Conservation (phyloP, 2,113 vertebrate species). For the Limanda limanda region DNA sequence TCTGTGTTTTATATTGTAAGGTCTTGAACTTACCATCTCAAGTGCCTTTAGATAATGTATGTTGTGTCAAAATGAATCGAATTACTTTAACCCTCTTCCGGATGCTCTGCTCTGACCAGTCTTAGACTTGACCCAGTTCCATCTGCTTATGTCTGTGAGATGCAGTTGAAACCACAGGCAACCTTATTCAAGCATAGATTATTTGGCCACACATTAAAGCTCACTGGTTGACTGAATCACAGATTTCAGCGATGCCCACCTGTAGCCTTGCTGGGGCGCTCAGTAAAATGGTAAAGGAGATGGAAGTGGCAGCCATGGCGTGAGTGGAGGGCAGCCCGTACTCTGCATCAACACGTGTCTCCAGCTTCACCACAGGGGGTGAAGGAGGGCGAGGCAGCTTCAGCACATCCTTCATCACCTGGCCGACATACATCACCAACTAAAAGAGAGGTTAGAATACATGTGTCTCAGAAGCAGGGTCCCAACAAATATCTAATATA, state of each 20-base stretch:
- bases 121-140: too few relatives aligned
- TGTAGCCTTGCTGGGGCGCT: slow-evolving; percentile 87
- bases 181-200: too few relatives aligned
- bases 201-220: too few relatives aligned
- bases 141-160: too few relatives aligned
- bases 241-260: slow-evolving; percentile 75
- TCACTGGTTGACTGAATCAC: not conserved
- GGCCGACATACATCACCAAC: slow-evolving; percentile 97
- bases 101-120: too few relatives aligned
- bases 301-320: slow-evolving; percentile 93
- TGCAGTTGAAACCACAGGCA: too few relatives aligned
- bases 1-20: too few relatives aligned
- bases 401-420: slow-evolving; percentile 93
- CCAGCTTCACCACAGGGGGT: slow-evolving; percentile 93
- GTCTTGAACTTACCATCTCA: too few relatives aligned
- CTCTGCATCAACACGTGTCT: slow-evolving; percentile 86
- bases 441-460: slow-evolving; percentile 59
- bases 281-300: slow-evolving; percentile 90
- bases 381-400: slow-evolving; percentile 93
- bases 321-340: slow-evolving; percentile 97
- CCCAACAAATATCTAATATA: not conserved
- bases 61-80: too few relatives aligned
- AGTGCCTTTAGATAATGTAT: too few relatives aligned
- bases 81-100: too few relatives aligned
- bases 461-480: not conserved